Base-by-base conservation (phyloP, 1,140 invertebrate genomes). In the Drosophila bifasciata region DNA sequence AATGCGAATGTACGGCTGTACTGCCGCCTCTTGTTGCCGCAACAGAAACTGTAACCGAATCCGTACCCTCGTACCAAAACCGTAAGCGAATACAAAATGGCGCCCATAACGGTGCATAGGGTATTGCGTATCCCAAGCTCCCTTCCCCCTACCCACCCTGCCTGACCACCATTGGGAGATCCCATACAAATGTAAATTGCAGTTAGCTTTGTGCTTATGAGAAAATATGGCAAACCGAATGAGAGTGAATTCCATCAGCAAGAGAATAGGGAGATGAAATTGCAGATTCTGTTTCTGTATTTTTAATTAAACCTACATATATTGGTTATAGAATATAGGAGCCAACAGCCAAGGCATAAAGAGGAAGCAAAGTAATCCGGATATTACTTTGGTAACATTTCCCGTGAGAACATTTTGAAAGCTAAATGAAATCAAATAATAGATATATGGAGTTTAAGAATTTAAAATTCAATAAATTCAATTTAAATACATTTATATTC, bases 11-110 rank as follows among this genome's bases (percentile, higher is more conserved):
- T 32, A 3, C 28, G 11, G 32, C 11, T 36, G 28, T 28, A 28
- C 50, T n/a, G n/a, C 19, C 4, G 55, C 23, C 49, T 25, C 16
- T 41, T 71, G 53, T 51, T 25, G 25, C 17, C 28, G 15, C 3
- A 21, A 21, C 19, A 21, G 40, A 21, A 25, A 55, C 59, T 17
- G 45, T 15, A 40, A 23, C n/a, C 21, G 43, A 17, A 57, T 13
- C 1, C 7, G 23, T 25, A 56, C 25, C 46, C 40, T 44, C 53
- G 69, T n/a, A n/a, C n/a, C 51, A 45, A 78, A 78, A 73, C 74
- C 45, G 76, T 74, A 64, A 74, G 53, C 81, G 66, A 80, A 76
- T 64, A 76, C 76, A 85, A 86, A 85, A 85, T 85, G 81, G 81
- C 77, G 60, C 59, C 73, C 77, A 86, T 80, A 86, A 86, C 79